Base-by-base conservation (phyloP, 2,797 vertebrate genomes). In the Streptopelia turtur region DNA sequence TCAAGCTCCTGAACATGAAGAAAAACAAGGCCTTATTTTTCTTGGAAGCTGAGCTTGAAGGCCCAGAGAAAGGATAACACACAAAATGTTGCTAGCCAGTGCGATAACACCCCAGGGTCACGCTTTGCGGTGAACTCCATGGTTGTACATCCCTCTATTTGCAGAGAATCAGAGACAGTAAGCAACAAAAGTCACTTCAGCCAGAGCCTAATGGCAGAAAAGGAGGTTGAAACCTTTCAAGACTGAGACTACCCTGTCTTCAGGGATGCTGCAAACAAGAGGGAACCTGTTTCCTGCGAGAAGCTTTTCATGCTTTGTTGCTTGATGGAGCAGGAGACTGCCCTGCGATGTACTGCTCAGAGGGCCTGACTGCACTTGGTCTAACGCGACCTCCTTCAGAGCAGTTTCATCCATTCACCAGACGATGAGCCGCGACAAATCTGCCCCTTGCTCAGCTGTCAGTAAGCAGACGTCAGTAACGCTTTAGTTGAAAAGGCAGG, bases 1-100 rank as follows among this genome's bases (percentile, higher is more conserved):
- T 99, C 99, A 95, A 99, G 98, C 94, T 99, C 99, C 99, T 99
- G 97, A n/a, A 64, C 16, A 45, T 5, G 16, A 53, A 95, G 37
- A 76, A 91, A 82, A 91, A 90, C 15, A 91, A 92, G 33, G 43
- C 78, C 69, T 13, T n/a, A 66, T 72, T 77, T 93, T 94, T 79
- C 57, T 64, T 90, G 37, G 49, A 72, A 75, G 53, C 70, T 64
- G 30, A 80, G 41, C 43, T 63, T 75, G 61, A 81, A 83, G 37
- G 47, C 64, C 78, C 57, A 81, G 41, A 43, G 20, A 70, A 94
- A 79, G 63, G 74, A 25, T 10, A 14, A 47, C 8, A 87, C 20
- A 84, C 33, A 79, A 74, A 82, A 84, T 15, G 55, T 56, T 82
- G 41, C 24, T 47, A 61, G 41, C 14, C 68, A 68, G 64, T 71